Base-by-base conservation (phyloP, 1,140 invertebrate genomes). In the Pomacea maculata region DNA sequence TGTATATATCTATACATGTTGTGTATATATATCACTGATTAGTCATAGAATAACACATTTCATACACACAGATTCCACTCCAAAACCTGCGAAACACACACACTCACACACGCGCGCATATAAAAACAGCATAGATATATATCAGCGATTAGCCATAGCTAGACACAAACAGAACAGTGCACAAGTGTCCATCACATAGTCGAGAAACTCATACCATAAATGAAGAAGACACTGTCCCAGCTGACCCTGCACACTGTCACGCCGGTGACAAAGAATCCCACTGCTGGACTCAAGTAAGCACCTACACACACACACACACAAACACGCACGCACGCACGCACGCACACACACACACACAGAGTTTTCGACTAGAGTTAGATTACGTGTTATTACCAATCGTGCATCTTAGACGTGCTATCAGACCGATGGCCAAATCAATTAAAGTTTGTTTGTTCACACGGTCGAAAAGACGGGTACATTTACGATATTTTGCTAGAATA, bases 241-340 rank as follows among this genome's bases (percentile, higher is more conserved):
- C 82, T 82, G 29, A 86, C n/a, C 14, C 64, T 74, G 63, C 85
- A 86, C 10, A 80, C 70, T 12, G 71, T 12, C 19, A 75, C 67
- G 1, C 85, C 85, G 14, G 85, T 75, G 14, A 78, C 78, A 5
- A 85, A 54, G 21, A 83, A 78, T 3, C 84, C 84, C 5, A 86
- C 83, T 4, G 84, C 78, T 10, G 85, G 79, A 84, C 85, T 85
- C 57, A 86, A 21, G 73, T 85, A 86, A 1, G 83, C 82, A 0
- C 85, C 85, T 86, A 70, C 8, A 80, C 72, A 61, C 57, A 61
- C 57, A 61, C 1, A 61, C 57, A 61, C 57, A 61, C 57, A 61
- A 2, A 61, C 57, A 61, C 57, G 7, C 3, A 45, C 29, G 52
- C 64, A 65, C 64, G 6, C 64, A 65, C 64, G 6, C 64, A 65